Evolutionary conservation across 1,140 invertebrate species (phyloP).

Genomic region (Drosophila ananassae): DNA sequence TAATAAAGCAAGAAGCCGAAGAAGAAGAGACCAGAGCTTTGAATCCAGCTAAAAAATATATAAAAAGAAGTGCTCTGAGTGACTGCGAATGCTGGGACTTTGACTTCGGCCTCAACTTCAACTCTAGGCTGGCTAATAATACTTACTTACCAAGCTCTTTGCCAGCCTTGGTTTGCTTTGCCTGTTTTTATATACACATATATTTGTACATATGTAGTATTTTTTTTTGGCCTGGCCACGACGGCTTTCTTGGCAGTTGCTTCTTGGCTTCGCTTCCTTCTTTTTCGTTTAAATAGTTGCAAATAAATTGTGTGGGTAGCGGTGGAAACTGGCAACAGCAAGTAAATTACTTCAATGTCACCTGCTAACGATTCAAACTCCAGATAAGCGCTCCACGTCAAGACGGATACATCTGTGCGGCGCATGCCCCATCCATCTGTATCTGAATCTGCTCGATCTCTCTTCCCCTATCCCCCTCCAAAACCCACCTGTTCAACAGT

Average conservation of each 20-base stretch:
- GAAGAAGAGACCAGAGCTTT: conserved; percentile 6
- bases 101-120: conserved; percentile 25
- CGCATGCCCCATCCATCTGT: conserved; percentile 21
- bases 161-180: conserved; percentile 35
- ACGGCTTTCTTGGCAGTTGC: conserved; percentile 20
- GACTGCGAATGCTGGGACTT: conserved; percentile 66
- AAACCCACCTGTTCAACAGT: too few species aligned
- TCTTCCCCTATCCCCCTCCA: not conserved
- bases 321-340: conserved; percentile 70
- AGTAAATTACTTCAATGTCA: conserved; percentile 82
- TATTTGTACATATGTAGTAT: not conserved
- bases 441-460: conserved; percentile 15
- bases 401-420: conserved; percentile 57
- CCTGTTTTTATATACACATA: conserved; percentile 6
- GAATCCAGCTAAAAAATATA: conserved; percentile 3
- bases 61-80: conserved; percentile 72
- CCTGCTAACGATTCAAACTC: conserved; percentile 78
- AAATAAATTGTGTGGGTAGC: conserved; percentile 82
- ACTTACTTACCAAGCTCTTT: conserved; percentile 49
- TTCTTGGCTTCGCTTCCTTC: conserved; percentile 31
- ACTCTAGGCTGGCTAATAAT: conserved; percentile 66
- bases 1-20: conserved; percentile 70
- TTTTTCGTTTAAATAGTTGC: conserved; percentile 76
- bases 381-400: conserved; percentile 69
- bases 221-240: conserved; percentile 22